phyloP scores from a whole-genome alignment of 2,888 invertebrate genomes.

The Drosophila borealis region DNA sequence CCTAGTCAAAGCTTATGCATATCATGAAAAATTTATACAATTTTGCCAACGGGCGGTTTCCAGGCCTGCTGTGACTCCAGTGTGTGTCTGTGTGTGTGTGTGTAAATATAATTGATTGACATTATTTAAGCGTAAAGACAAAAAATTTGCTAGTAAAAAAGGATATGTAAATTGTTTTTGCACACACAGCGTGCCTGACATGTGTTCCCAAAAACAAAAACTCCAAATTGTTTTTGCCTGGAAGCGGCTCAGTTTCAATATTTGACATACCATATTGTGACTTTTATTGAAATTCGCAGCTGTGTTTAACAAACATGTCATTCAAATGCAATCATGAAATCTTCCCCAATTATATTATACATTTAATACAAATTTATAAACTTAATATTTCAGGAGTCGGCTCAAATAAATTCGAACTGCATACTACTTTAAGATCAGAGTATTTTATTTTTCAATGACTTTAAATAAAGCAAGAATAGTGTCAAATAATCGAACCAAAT shows the following conservation, averaged over 20 bases:
- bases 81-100: conserved; percentile 8
- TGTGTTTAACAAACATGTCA: too few species aligned
- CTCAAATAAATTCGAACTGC: too few species aligned
- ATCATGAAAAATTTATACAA: conserved; percentile 51
- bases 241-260: neutral
- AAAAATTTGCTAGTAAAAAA: conserved; percentile 52
- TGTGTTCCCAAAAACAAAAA: conserved; percentile 11
- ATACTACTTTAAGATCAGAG: too few species aligned
- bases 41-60: conserved; percentile 41
- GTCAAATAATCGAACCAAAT: too few species aligned
- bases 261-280: too few species aligned
- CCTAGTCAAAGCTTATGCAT: conserved; percentile 30
- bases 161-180: conserved; percentile 54
- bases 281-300: too few species aligned
- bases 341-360: too few species aligned
- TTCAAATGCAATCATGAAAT: too few species aligned
- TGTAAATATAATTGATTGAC: conserved; percentile 59
- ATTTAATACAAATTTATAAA: too few species aligned
- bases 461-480: too few species aligned
- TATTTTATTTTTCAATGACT: too few species aligned
- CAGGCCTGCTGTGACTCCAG: conserved; percentile 15
- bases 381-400: too few species aligned
- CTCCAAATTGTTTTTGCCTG: conserved; percentile 7
- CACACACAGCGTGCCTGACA: conserved; percentile 13
- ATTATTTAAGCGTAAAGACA: conserved; percentile 53